These are phyloP conservation scores for Grammomys surdaster DNA, from an alignment of 2,113 vertebrate species.

Conservation along the genomic window DNA sequence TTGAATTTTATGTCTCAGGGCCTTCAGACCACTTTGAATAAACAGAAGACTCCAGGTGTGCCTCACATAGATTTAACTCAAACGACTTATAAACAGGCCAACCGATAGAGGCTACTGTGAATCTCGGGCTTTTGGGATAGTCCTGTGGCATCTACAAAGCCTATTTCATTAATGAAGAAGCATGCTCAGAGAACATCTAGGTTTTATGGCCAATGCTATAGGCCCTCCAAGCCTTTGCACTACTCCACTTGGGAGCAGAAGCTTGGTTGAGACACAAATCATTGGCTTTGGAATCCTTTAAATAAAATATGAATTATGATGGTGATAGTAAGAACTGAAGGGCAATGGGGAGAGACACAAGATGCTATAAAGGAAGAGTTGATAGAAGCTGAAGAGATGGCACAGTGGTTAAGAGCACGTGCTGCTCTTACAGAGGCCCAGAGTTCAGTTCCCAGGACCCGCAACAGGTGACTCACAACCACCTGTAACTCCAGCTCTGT, in stretches of 20 bases:
- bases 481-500: background rate
- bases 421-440: background rate
- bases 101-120: background rate
- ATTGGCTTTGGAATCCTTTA: background rate
- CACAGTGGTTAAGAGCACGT: background rate
- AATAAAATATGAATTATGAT: background rate
- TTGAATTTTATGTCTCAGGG: background rate
- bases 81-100: background rate
- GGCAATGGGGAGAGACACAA: background rate
- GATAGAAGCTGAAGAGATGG: background rate
- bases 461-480: background rate
- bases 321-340: background rate
- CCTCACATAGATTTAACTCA: background rate
- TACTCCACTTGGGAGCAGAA: background rate
- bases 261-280: background rate
- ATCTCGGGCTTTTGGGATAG: too few species aligned
- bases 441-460: background rate
- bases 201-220: background rate
- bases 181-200: too few species aligned
- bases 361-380: background rate
- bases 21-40: background rate
- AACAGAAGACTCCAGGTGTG: background rate
- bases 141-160: background rate
- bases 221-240: background rate
- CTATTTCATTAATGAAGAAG: background rate